phyloP scores from a whole-genome alignment of 1,140 invertebrate species.

The Macrosteles quadrilineatus region DNA sequence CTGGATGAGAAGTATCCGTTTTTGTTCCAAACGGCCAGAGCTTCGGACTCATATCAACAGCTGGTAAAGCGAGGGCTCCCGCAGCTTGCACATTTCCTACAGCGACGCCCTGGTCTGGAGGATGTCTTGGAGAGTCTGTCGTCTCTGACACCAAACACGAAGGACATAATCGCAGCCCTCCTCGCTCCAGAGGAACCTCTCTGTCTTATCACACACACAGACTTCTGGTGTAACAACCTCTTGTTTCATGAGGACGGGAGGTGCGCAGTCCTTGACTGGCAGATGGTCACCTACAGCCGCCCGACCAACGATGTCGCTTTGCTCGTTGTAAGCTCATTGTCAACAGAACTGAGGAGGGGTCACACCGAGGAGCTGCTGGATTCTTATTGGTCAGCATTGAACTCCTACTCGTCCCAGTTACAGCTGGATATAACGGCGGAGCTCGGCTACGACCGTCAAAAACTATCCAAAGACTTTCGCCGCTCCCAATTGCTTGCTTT shows the following conservation, averaged over 20 bases:
- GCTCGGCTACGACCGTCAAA: constrained; percentile 56
- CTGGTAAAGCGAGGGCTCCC: constrained; percentile 72
- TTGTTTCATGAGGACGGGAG: constrained; percentile 61
- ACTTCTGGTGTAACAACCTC: constrained; percentile 82
- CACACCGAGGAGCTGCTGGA: constrained; percentile 64
- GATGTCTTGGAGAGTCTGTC: constrained; percentile 56
- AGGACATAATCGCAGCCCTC: constrained; percentile 63
- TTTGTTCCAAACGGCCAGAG: constrained; percentile 71
- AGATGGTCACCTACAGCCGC: constrained; percentile 75
- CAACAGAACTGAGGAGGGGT: constrained; percentile 65
- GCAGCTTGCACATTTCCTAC: constrained; percentile 67
- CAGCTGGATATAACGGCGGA: constrained; percentile 61
- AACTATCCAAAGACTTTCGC: constrained; percentile 65
- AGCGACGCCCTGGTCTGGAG: constrained; percentile 61
- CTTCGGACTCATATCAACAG: constrained; percentile 75
- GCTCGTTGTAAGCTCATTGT: constrained; percentile 73
- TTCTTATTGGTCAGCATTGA: constrained; percentile 66
- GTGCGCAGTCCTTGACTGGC: constrained; percentile 77
- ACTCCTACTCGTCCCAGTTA: constrained; percentile 55
- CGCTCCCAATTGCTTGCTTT: constrained; percentile 71
- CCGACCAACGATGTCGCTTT: constrained; percentile 78
- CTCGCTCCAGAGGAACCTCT: constrained; percentile 66
- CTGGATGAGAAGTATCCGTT: constrained; percentile 69
- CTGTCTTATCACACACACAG: constrained; percentile 72
- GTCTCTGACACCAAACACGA: constrained; percentile 58